Conservation (phyloP, 92 coral and sea anemone species). For the Epizoanthus stellaris region DNA sequence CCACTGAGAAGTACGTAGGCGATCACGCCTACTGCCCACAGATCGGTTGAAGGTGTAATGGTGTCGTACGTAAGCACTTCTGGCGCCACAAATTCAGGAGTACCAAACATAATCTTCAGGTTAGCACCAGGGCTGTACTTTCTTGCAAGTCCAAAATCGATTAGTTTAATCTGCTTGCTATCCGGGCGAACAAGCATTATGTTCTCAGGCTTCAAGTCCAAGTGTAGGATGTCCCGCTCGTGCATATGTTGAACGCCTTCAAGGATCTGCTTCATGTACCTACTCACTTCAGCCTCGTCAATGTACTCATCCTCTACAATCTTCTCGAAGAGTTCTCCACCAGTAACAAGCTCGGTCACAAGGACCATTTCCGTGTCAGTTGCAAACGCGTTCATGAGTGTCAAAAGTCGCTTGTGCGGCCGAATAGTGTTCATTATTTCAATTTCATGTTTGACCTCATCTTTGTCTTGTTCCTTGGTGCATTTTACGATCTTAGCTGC, state of each 20-base stretch:
- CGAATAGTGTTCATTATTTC: constrained; percentile 86
- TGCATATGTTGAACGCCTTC: constrained; percentile 97
- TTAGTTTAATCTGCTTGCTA: constrained; percentile 91
- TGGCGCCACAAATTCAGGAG: constrained; percentile 99
- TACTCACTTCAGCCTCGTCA: constrained; percentile 90
- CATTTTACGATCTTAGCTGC: constrained; percentile 97
- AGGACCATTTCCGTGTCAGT: constrained; percentile 94
- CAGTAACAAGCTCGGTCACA: constrained; percentile 93
- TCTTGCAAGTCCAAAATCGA: constrained; percentile 97
- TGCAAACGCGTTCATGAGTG: constrained; percentile 84
- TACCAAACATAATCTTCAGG: constrained; percentile 98
- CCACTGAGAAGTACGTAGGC: constrained; percentile 97
- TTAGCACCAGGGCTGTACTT: constrained; percentile 91
- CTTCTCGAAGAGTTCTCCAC: constrained; percentile 98
- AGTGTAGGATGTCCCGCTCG: constrained; percentile 83
- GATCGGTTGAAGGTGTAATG: constrained; percentile 95
- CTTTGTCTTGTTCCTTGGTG: constrained; percentile 69
- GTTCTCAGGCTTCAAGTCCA: constrained; percentile 97
- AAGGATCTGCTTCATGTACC: constrained; percentile 93
- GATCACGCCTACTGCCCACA: constrained; percentile 99
- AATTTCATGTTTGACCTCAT: constrained; percentile 90
- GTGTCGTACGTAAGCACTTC: constrained; percentile 94
- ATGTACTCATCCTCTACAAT: constrained; percentile 95
- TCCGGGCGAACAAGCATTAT: constrained; percentile 95
- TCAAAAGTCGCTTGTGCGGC: constrained; percentile 82